A percentile compares a stretch with the other conserved stretches of the same genome.
Evolutionary conservation across 1,140 invertebrate genomes (phyloP).

Genomic region (Luehdorfia chinensis): DNA sequence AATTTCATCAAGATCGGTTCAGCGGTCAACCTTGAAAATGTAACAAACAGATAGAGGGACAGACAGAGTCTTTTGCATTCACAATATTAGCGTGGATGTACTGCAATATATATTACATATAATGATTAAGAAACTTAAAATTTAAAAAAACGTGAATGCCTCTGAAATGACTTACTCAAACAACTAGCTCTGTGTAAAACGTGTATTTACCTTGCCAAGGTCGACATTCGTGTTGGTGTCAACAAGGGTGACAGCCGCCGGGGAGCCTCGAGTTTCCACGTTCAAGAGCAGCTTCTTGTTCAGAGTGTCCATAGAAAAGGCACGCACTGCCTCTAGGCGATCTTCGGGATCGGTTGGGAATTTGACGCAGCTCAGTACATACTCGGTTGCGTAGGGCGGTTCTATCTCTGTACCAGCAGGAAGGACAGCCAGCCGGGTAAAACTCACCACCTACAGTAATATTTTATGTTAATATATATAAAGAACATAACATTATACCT

Average conservation of each 20-base stretch:
- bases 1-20: too few relatives aligned
- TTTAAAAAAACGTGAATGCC: too few relatives aligned
- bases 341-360: conserved; percentile 92
- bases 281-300: conserved; percentile 85
- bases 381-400: conserved; percentile 91
- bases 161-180: too few relatives aligned
- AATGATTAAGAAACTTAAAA: too few relatives aligned
- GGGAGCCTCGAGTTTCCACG: conserved; percentile 80
- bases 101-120: too few relatives aligned
- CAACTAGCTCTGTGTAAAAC: too few relatives aligned
- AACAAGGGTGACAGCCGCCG: conserved; percentile 85
- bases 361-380: conserved; percentile 88
- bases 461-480: too few relatives aligned
- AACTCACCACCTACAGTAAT: conserved; percentile 54
- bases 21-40: too few relatives aligned
- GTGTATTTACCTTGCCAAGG: conserved; percentile 87
- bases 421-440: conserved; percentile 84
- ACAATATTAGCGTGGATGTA: too few relatives aligned
- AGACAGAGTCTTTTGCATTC: too few relatives aligned
- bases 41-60: too few relatives aligned
- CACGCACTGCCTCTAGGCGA: conserved; percentile 84
- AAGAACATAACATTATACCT: too few relatives aligned
- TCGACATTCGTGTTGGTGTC: conserved; percentile 87
- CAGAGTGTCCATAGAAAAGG: conserved; percentile 81
- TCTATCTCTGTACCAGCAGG: conserved; percentile 87